Percentiles rank a stretch among this genome's conserved stretches.
Evolutionary conservation across 2,113 vertebrate genomes (phyloP).

Genomic region (Sturnus vulgaris): DNA sequence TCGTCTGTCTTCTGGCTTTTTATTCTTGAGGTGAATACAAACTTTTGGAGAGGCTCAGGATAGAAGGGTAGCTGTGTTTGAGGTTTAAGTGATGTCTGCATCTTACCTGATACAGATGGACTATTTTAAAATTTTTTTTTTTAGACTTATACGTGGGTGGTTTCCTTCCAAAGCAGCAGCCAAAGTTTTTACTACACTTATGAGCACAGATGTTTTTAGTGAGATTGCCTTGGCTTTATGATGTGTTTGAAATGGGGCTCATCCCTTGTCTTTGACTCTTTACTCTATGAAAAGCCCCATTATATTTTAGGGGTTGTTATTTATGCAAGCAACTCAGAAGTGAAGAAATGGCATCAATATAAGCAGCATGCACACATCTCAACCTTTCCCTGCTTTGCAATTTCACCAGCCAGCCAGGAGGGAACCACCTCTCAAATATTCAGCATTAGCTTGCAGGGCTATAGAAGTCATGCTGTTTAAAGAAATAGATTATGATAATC

Average conservation of each 20-base stretch:
- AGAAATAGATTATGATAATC: not conserved
- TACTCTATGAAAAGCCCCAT: not conserved
- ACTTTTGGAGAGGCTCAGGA: not conserved
- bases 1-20: not conserved
- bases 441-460: not conserved
- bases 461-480: not conserved
- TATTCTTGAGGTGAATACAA: not conserved
- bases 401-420: not conserved
- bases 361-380: not conserved
- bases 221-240: not conserved
- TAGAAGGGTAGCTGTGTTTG: not conserved
- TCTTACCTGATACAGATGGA: not conserved
- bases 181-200: not conserved
- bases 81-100: not conserved
- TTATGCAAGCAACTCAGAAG: not conserved
- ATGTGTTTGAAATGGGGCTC: not conserved
- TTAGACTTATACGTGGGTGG: fast-evolving
- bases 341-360: not conserved
- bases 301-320: not conserved
- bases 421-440: not conserved
- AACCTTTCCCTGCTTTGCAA: not conserved
- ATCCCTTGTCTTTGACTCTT: not conserved
- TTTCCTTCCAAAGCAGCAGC: not conserved
- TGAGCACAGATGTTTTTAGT: not conserved
- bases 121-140: not conserved